phyloP scores from a whole-genome alignment of 1,140 invertebrate species.

The Penaeus indicus region DNA sequence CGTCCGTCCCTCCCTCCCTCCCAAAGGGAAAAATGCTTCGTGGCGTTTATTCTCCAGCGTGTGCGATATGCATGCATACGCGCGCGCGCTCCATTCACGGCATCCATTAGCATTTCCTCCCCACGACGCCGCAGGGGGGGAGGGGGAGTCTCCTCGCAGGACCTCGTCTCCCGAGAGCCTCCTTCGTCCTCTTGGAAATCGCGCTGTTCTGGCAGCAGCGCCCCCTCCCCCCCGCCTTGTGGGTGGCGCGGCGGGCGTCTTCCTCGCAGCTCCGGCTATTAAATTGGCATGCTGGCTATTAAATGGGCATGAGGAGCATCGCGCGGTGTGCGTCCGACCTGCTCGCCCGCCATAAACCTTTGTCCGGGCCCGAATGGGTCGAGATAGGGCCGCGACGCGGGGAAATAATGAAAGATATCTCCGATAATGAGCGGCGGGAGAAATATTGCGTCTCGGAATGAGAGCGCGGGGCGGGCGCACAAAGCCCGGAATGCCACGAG shows the following conservation, averaged over 20 bases:
- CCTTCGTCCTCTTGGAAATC: too few relatives aligned
- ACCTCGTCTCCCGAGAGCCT: too few relatives aligned
- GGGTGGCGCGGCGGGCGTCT: background rate
- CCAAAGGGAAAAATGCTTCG: too few relatives aligned
- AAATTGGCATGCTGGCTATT: slow-evolving; percentile 20
- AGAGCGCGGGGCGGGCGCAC: too few relatives aligned
- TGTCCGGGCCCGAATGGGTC: background rate
- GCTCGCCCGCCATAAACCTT: slow-evolving; percentile 1
- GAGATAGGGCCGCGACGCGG: slow-evolving; percentile 9
- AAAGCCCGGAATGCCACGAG: too few relatives aligned
- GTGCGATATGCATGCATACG: too few relatives aligned
- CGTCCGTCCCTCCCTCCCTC: too few relatives aligned
- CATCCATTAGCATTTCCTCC: background rate
- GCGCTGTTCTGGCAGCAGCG: too few relatives aligned
- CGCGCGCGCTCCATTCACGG: background rate
- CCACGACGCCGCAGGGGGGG: background rate
- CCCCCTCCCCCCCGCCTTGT: too few relatives aligned
- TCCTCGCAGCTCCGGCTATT: slow-evolving; percentile 9
- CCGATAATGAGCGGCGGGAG: slow-evolving; percentile 5
- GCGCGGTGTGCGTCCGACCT: background rate
- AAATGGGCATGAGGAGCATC: slow-evolving; percentile 10
- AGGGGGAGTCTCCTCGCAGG: too few relatives aligned
- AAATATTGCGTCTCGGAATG: too few relatives aligned
- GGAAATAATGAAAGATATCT: slow-evolving; percentile 21
- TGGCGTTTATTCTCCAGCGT: too few relatives aligned